phyloP scores from a whole-genome alignment of 2,113 vertebrate genomes.

The Epinephelus moara region DNA sequence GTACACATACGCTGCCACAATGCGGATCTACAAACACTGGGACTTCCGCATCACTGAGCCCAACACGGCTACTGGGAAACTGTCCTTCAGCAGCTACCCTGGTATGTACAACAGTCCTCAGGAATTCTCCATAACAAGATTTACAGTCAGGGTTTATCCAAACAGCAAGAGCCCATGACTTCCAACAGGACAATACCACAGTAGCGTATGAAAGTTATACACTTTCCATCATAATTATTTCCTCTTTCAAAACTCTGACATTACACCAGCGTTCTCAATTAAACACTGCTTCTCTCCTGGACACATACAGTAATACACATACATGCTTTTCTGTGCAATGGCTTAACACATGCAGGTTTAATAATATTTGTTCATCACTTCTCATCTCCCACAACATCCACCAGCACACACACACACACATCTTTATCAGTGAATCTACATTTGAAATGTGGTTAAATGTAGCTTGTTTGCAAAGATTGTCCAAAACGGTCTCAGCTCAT shows the following conservation, averaged over 20 bases:
- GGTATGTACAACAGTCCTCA: conserved; percentile 72
- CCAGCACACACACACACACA: too few relatives aligned
- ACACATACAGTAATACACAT: background rate
- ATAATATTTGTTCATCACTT: background rate
- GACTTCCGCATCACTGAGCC: conserved; percentile 88
- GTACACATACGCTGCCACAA: conserved; percentile 92
- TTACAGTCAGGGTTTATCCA: background rate
- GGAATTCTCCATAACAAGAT: background rate
- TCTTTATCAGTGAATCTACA: background rate
- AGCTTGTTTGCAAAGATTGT: background rate
- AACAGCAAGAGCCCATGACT: background rate
- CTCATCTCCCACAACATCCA: background rate
- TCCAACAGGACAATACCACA: background rate
- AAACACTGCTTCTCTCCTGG: background rate
- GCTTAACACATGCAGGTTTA: background rate
- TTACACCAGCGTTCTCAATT: too few relatives aligned
- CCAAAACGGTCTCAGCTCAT: background rate
- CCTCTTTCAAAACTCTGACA: too few relatives aligned
- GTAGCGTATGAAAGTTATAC: background rate
- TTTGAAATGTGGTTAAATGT: background rate
- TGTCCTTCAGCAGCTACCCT: conserved; percentile 97
- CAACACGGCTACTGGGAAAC: conserved; percentile 83
- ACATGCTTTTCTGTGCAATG: background rate
- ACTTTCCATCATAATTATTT: background rate
- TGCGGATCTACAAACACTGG: conserved; percentile 96